Evolutionary conservation across 2,797 vertebrate species (phyloP), one percentile per base, ranked within the genome.

Genomic region (Okamejei kenojei): DNA sequence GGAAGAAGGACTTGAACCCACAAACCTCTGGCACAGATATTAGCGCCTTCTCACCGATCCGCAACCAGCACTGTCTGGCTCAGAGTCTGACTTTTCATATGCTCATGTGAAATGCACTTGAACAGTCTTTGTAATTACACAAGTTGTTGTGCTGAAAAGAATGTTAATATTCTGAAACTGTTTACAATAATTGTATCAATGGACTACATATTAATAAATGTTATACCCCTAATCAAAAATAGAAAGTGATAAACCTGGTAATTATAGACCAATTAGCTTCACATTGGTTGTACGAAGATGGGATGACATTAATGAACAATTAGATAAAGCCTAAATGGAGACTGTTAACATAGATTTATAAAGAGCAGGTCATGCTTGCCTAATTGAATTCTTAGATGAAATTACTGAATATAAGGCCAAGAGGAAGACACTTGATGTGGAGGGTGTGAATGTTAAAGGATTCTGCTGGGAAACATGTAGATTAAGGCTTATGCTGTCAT

Each of bases 211-310:
- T 65, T 88, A 65, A 88, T 68, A 19, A 21, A 88, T 88, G 17
- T 88, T 35, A 88, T 68, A 68, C 61, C 32, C 84, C 58, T 35
- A 88, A 88, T 65, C 84, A 88, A 88, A 88, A 88, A 68, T 32
- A 35, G 84, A 35, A 88, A 68, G n/a, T 88, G 84, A 88, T 88
- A 68, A 88, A 88, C 84, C 58, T 65, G 17, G 84, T 88, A 88
- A 68, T 88, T 88, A 68, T 38, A 68, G n/a, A 35, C n/a, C 84
- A 88, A 88, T 88, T 88, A 86, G 82, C 82, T 32, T 86, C 82
- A 86, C 58, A 65, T 86, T 88, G 15, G 63, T 88, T 17, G 19
- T 10, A 88, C 65, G 63, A 88, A 38, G 68, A 68, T 68, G 19
- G 38, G n/a, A 68, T 68, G 84, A 68, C 63, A 68, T 88, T 88